Conservation (phyloP, 2,797 vertebrate genomes). For the Paedocypris micromegethes region DNA sequence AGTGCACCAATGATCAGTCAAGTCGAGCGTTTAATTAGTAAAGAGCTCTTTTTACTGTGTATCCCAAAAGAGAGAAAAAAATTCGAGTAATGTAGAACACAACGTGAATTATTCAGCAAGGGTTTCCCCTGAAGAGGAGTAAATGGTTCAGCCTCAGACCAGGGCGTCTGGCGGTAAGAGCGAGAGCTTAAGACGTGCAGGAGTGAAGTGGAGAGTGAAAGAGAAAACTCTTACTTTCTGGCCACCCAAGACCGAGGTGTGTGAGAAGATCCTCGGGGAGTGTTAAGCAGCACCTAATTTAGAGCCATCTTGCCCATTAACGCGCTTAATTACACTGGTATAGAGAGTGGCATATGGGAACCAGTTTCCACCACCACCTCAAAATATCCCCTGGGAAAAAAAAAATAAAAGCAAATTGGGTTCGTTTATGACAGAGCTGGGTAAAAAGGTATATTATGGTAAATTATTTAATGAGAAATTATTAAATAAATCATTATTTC, state of each 20-base stretch:
- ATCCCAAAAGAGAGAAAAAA: slow-evolving; percentile 33
- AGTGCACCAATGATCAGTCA: slow-evolving; percentile 42
- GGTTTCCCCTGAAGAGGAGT: slow-evolving; percentile 34
- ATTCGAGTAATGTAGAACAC: slow-evolving; percentile 24
- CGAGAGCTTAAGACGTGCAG: slow-evolving; percentile 45
- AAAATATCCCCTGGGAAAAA: no score
- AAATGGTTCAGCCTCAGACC: slow-evolving; percentile 39
- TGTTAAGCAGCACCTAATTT: slow-evolving; percentile 43
- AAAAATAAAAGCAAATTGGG: no score
- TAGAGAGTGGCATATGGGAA: slow-evolving; percentile 29
- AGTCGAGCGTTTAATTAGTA: slow-evolving; percentile 38
- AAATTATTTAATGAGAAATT: no score
- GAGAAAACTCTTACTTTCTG: slow-evolving; percentile 29
- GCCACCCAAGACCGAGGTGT: slow-evolving; percentile 38
- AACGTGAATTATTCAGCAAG: slow-evolving; percentile 48
- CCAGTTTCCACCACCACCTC: no score
- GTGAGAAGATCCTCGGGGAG: slow-evolving; percentile 39
- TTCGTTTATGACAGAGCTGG: no score
- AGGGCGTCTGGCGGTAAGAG: slow-evolving; percentile 27
- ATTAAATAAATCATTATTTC: no score
- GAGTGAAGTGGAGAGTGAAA: slow-evolving; percentile 36
- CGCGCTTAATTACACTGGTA: slow-evolving; percentile 44
- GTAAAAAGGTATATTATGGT: no score
- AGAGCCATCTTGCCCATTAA: slow-evolving; percentile 42
- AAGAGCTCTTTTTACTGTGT: slow-evolving; percentile 41